Conservation (phyloP, 2,888 invertebrate species). For the Eupithecia subfuscata region DNA sequence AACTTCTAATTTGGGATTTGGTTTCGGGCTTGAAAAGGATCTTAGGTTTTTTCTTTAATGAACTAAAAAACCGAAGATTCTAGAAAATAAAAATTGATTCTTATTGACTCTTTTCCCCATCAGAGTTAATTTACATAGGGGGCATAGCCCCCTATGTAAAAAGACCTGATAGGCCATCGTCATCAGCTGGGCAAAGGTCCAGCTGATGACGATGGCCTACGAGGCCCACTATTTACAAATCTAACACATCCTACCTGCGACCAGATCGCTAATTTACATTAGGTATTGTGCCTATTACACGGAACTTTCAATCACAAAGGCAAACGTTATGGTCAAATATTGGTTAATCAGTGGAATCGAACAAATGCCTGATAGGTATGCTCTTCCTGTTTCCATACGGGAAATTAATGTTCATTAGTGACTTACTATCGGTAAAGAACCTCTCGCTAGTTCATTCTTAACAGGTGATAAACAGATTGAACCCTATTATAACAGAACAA, state of each 20-base stretch:
- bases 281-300: conserved; percentile 1
- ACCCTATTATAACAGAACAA: background rate
- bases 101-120: background rate
- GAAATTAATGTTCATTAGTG: conserved; percentile 60
- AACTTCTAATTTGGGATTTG: background rate
- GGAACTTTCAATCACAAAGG: conserved; percentile 41
- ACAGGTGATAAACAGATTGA: background rate
- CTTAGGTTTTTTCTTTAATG: background rate
- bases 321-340: conserved; percentile 49
- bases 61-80: background rate
- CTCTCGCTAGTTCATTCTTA: background rate
- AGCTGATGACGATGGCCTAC: background rate
- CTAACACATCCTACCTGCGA: background rate
- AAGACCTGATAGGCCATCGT: no score
- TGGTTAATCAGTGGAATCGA: conserved; percentile 55
- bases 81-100: background rate
- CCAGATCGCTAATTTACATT: conserved; percentile 19
- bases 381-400: conserved; percentile 55
- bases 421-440: background rate
- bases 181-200: no score
- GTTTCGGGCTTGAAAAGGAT: background rate
- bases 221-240: background rate
- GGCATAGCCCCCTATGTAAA: no score
- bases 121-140: no score
- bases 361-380: conserved; percentile 46